These are phyloP conservation scores for Nycticorax nycticorax DNA, from an alignment of 2,113 vertebrate genomes.

Conservation along the genomic window DNA sequence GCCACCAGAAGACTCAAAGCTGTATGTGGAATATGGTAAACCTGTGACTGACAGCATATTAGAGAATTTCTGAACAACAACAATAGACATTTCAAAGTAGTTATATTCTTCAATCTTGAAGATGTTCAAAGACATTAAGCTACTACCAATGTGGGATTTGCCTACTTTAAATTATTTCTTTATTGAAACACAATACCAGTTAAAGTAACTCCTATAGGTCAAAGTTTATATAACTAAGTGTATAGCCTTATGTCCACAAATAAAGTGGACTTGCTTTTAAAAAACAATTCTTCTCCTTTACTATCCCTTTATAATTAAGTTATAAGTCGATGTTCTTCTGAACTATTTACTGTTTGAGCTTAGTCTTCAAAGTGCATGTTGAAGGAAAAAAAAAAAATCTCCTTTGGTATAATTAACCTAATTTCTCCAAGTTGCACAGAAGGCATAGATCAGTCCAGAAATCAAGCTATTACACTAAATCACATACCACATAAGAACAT, in stretches of 20 bases:
- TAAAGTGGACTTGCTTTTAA: not conserved
- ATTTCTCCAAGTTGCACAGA: not conserved
- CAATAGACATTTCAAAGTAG: not conserved
- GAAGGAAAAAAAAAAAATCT: not conserved
- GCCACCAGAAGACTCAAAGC: not conserved
- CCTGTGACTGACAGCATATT: not conserved
- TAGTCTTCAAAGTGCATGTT: not conserved
- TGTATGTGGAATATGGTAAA: not conserved
- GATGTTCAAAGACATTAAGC: not conserved
- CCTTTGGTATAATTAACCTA: not conserved
- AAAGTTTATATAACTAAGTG: not conserved
- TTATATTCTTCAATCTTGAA: not conserved
- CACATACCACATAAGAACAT: not conserved
- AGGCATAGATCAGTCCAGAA: not conserved
- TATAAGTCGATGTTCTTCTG: not conserved
- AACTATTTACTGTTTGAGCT: not conserved
- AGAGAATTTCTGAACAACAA: not conserved
- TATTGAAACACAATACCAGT: not conserved
- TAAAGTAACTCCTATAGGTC: not conserved
- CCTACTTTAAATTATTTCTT: not conserved
- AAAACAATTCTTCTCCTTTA: not conserved
- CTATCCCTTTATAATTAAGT: not conserved
- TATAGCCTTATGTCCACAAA: not conserved
- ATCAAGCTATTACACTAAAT: not conserved
- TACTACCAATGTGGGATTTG: not conserved